A percentile compares a stretch with the other conserved stretches of the same genome.
Conservation (phyloP, 2,888 invertebrate species). For the Mellilla xanthometata region DNA sequence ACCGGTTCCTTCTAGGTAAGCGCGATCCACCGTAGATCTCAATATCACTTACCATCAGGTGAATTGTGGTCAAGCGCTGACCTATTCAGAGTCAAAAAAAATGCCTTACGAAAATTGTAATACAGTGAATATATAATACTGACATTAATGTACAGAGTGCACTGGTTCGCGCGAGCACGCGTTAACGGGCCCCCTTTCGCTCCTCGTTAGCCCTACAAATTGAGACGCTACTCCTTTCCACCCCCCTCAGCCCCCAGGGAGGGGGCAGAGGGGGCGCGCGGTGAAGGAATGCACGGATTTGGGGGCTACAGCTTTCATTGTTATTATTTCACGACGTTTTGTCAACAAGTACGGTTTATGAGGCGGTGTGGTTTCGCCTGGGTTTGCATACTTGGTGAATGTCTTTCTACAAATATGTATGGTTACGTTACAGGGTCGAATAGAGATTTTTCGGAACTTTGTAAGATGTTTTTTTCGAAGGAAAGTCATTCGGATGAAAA, state of each 20-base stretch:
- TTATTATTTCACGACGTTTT: slow-evolving; percentile 30
- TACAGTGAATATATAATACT: slow-evolving; percentile 1
- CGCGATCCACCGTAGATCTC: too few species aligned
- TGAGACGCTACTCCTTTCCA: slow-evolving; percentile 42
- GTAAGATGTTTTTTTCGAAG: too few species aligned
- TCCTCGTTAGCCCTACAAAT: slow-evolving; percentile 62
- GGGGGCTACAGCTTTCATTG: slow-evolving; percentile 32
- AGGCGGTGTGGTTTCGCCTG: slow-evolving; percentile 10
- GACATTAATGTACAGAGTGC: neutral
- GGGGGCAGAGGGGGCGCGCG: slow-evolving; percentile 28
- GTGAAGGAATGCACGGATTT: slow-evolving; percentile 35
- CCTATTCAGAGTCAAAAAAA: too few species aligned
- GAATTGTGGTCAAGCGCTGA: too few species aligned
- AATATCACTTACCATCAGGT: too few species aligned
- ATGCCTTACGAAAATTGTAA: too few species aligned
- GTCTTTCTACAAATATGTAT: too few species aligned
- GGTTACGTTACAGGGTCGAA: too few species aligned
- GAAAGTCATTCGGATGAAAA: too few species aligned
- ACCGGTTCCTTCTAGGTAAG: too few species aligned
- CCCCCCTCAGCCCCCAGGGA: slow-evolving; percentile 23
- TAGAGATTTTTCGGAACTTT: too few species aligned
- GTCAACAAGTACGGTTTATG: slow-evolving; percentile 32
- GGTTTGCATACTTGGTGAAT: too few species aligned
- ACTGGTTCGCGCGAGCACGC: slow-evolving; percentile 20
- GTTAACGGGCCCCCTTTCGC: slow-evolving; percentile 44